Conservation (phyloP, 2,797 vertebrate genomes). For the Halcyon badia region DNA sequence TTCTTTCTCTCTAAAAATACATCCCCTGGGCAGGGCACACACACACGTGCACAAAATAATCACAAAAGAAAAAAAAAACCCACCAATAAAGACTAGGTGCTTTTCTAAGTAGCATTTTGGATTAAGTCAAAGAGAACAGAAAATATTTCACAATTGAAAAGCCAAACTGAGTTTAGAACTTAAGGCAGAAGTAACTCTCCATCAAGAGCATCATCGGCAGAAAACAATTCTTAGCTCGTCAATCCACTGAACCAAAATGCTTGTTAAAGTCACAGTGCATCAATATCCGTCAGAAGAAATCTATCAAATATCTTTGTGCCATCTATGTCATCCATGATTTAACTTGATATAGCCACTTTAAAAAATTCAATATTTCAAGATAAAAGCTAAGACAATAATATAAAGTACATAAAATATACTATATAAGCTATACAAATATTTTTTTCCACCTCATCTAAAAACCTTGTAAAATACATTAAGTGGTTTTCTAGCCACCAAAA, state of each 20-base stretch:
- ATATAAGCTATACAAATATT: not conserved
- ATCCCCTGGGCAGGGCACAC: not conserved
- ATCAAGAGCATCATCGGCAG: not conserved
- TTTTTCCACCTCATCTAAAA: not conserved
- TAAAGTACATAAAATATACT: not conserved
- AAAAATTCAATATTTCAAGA: not conserved
- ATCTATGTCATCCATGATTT: not conserved
- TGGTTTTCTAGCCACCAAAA: not conserved
- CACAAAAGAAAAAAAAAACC: not conserved
- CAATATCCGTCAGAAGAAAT: not conserved
- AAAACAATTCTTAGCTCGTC: not conserved
- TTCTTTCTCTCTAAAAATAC: not conserved
- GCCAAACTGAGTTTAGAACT: not conserved
- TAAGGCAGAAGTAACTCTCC: not conserved
- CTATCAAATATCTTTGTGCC: not conserved
- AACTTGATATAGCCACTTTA: not conserved
- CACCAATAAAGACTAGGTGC: not conserved
- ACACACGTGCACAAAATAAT: accelerated
- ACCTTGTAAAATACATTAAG: not conserved
- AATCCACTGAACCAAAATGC: not conserved
- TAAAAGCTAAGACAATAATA: not conserved
- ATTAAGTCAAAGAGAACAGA: not conserved
- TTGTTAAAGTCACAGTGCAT: not conserved
- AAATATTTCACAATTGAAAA: not conserved
- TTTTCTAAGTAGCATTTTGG: not conserved